These are phyloP conservation scores for Acipenser transmontanus DNA, from an alignment of 2,797 vertebrate genomes.

Conservation along the genomic window DNA sequence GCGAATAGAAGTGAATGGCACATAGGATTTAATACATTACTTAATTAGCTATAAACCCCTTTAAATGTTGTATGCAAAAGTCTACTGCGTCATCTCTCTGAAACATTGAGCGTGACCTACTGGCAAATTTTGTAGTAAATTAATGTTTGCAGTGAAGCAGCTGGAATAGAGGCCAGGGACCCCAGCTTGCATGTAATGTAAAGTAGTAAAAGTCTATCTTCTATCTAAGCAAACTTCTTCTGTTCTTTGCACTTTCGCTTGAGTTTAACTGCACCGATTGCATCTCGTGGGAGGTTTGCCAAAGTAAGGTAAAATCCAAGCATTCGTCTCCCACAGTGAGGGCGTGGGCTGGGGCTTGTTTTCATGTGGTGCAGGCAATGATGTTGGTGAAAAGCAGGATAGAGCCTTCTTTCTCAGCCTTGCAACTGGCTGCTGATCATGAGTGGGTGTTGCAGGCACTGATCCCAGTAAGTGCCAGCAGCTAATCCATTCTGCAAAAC, in stretches of 20 bases:
- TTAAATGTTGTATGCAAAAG: too few relatives aligned
- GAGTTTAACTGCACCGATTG: constrained; percentile 2
- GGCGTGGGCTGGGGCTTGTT: constrained; percentile 39
- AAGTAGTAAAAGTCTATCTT: too few relatives aligned
- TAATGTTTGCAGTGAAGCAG: too few relatives aligned
- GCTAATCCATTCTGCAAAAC: constrained; percentile 15
- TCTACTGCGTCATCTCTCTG: too few relatives aligned
- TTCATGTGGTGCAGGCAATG: constrained; percentile 33
- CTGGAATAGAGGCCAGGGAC: too few relatives aligned
- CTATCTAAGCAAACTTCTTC: too few relatives aligned
- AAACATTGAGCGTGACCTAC: too few relatives aligned
- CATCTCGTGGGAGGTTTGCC: constrained; percentile 14
- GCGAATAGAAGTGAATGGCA: too few relatives aligned
- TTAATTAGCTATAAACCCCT: too few relatives aligned
- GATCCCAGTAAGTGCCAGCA: constrained; percentile 23
- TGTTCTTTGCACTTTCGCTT: constrained; percentile 19
- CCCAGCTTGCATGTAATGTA: too few relatives aligned
- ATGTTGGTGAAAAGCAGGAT: constrained; percentile 47
- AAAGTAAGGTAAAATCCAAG: not conserved
- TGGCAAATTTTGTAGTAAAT: too few relatives aligned
- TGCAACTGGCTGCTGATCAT: constrained; percentile 7
- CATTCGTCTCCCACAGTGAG: constrained; percentile 31
- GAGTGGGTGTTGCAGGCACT: constrained; percentile 36
- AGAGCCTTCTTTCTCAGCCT: constrained; percentile 16
- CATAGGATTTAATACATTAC: too few relatives aligned